Evolutionary conservation across 2,113 vertebrate genomes (phyloP).

Genomic region (Gobio gobio): DNA sequence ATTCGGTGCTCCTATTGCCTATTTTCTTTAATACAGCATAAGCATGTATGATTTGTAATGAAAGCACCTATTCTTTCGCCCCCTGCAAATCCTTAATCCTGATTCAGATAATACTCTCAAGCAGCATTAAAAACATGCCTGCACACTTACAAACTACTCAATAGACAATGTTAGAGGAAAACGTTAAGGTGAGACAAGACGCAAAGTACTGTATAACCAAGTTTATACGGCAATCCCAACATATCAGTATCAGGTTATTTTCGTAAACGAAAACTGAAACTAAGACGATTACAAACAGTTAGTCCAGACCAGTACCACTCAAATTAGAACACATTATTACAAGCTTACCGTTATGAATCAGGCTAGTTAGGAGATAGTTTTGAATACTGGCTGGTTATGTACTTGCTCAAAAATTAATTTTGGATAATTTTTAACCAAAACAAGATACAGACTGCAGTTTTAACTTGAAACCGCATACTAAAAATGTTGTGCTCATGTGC

Average conservation of each 20-base stretch:
- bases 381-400: no score
- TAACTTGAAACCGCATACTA: no score
- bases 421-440: no score
- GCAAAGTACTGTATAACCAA: neutral
- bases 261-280: no score
- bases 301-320: no score
- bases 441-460: no score
- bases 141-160: neutral
- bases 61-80: neutral
- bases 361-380: no score
- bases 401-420: no score
- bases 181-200: neutral
- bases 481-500: no score
- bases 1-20: neutral
- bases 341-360: no score
- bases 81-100: conserved; percentile 27
- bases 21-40: neutral
- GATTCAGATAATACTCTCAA: conserved; percentile 6
- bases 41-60: neutral
- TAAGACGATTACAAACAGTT: no score
- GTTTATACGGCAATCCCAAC: neutral
- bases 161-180: neutral
- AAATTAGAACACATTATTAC: no score
- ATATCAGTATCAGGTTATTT: neutral
- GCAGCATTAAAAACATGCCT: neutral